phyloP scores from a whole-genome alignment of 2,113 vertebrate genomes.

The Corvus cornix region DNA sequence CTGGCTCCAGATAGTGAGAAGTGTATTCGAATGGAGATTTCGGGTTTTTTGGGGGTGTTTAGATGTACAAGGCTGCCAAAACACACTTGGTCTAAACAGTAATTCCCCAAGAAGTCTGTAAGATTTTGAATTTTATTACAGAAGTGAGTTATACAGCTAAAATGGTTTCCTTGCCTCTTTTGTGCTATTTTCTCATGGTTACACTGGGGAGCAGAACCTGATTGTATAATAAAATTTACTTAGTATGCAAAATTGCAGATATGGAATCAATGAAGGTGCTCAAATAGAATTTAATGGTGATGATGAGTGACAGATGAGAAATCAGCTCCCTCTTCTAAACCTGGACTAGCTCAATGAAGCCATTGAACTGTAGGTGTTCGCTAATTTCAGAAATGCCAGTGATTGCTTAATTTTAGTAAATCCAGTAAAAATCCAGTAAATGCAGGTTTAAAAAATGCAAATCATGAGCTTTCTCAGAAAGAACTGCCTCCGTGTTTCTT shows the following conservation, averaged over 20 bases:
- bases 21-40: background rate
- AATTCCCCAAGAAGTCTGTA: background rate
- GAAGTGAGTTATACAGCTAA: background rate
- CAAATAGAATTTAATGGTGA: background rate
- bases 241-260: background rate
- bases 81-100: background rate
- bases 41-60: background rate
- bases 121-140: background rate
- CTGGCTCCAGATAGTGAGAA: background rate
- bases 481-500: background rate
- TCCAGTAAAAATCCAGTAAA: background rate
- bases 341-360: background rate
- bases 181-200: background rate
- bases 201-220: background rate
- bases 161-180: background rate
- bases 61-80: background rate
- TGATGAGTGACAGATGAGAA: background rate
- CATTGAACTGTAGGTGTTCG: background rate
- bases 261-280: background rate
- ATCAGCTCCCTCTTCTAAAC: background rate
- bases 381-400: background rate
- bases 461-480: background rate
- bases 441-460: background rate
- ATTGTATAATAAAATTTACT: background rate
- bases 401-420: background rate